Evolutionary conservation across 2,888 invertebrate species (phyloP).

Genomic region (Lottia gigantea): DNA sequence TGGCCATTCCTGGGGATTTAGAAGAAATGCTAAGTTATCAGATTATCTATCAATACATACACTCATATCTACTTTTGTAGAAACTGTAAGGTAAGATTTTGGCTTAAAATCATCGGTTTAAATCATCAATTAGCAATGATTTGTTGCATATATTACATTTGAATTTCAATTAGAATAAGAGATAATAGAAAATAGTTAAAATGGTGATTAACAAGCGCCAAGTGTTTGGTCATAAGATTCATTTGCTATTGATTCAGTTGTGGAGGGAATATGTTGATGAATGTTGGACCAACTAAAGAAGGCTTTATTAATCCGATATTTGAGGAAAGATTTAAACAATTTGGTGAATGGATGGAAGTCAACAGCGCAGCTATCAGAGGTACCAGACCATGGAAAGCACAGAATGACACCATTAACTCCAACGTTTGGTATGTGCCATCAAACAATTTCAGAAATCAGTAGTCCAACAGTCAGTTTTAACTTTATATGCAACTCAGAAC

Average conservation of each 20-base stretch:
- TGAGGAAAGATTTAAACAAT: conserved; percentile 81
- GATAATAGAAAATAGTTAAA: too few species aligned
- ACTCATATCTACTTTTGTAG: conserved; percentile 69
- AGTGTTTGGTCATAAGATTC: too few species aligned
- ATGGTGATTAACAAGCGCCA: too few species aligned
- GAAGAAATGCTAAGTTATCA: conserved; percentile 59
- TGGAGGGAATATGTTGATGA: conserved; percentile 76
- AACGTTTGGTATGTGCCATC: conserved; percentile 76
- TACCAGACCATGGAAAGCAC: conserved; percentile 80
- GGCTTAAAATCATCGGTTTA: too few species aligned
- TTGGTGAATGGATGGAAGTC: conserved; percentile 82
- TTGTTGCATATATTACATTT: too few species aligned
- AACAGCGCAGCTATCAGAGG: conserved; percentile 89
- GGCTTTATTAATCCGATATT: conserved; percentile 87
- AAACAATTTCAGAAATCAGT: too few species aligned
- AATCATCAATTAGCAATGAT: too few species aligned
- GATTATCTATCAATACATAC: conserved; percentile 70
- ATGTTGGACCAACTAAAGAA: conserved; percentile 88
- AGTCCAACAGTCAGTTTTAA: too few species aligned
- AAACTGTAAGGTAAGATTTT: conserved; percentile 62
- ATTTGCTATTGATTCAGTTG: too few species aligned
- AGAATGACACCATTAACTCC: conserved; percentile 79
- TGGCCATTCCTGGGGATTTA: conserved; percentile 75
- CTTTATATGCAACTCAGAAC: too few species aligned
- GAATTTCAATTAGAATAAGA: too few species aligned